Evolutionary conservation across 2,113 vertebrate species (phyloP).

Genomic region (Carassius carassius): DNA sequence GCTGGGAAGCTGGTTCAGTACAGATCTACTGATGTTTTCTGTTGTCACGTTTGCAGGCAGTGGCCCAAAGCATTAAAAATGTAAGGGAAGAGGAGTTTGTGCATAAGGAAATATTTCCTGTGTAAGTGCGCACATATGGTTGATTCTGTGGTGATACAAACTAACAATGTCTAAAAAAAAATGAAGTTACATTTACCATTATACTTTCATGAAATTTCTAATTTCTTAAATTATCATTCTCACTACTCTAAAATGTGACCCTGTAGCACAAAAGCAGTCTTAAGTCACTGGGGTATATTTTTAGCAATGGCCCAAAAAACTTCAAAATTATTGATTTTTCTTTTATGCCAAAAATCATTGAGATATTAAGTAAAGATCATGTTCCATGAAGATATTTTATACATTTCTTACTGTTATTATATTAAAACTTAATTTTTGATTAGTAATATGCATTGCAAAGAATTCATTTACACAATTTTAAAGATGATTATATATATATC

Average conservation of each 20-base stretch:
- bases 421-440: too few relatives aligned
- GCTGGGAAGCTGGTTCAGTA: slow-evolving; percentile 62
- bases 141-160: background rate
- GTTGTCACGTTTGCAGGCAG: slow-evolving; percentile 69
- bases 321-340: too few relatives aligned
- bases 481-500: too few relatives aligned
- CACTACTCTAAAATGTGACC: background rate
- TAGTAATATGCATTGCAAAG: too few relatives aligned
- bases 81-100: slow-evolving; percentile 38
- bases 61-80: slow-evolving; percentile 70
- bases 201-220: background rate
- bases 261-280: too few relatives aligned
- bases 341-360: too few relatives aligned
- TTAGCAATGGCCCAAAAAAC: too few relatives aligned
- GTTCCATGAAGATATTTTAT: too few relatives aligned
- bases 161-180: background rate
- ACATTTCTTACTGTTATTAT: too few relatives aligned
- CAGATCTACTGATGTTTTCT: slow-evolving; percentile 62
- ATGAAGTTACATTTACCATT: background rate
- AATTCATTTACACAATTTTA: too few relatives aligned
- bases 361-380: too few relatives aligned
- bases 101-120: background rate
- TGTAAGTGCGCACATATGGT: background rate
- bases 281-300: too few relatives aligned
- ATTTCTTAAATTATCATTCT: background rate